Base-by-base conservation (phyloP, 2,113 vertebrate species). In the Cricetomys ansorgei region DNA sequence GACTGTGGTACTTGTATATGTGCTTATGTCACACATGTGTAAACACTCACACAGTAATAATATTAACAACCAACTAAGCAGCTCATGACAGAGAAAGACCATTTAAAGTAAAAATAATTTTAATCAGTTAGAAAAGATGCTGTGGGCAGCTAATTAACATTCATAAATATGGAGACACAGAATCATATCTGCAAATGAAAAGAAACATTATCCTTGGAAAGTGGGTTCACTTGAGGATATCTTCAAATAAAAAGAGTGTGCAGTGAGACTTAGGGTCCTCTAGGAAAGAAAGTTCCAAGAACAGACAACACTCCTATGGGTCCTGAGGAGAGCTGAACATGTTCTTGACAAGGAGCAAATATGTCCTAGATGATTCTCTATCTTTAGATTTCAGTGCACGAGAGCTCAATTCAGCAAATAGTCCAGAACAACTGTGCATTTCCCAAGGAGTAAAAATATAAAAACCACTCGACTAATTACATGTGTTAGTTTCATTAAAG, bases 271-370 rank as follows among this genome's bases (percentile, higher is more conserved):
- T 29, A 80, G 17, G 40, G 48, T 95, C 76, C 85, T 94, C 29
- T 65, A 79, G 65, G 73, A 83, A 90, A 90, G 29, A 94, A 53
- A 89, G 70, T 91, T 84, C 85, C 21, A 87, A 59, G 83, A 88
- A 91, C 45, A 86, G 59, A 92, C 67, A 95, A 94, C 80, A 96
- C 94, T 95, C 94, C 88, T 93, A 27, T 59, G 85, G 55, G 84
- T 98, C 96, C 62, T 76, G 34, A 25, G 94, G 48, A 89, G 93
- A 91, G 87, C 55, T 94, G 59, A 88, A 94, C 43, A 62, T 97
- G 88, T 79, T 97, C 94, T 91, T 76, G 87, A 96, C 89, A 89
- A 96, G 96, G 92, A 96, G 86, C 95, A 96, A 94, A 94, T 97
- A 97, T 97, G 76, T 96, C 67, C 70, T 89, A 83, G 72, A 87